A percentile compares a stretch with the other conserved stretches of the same genome.
phyloP scores from a whole-genome alignment of 2,888 invertebrate genomes.

The Cremastinae sp. region DNA sequence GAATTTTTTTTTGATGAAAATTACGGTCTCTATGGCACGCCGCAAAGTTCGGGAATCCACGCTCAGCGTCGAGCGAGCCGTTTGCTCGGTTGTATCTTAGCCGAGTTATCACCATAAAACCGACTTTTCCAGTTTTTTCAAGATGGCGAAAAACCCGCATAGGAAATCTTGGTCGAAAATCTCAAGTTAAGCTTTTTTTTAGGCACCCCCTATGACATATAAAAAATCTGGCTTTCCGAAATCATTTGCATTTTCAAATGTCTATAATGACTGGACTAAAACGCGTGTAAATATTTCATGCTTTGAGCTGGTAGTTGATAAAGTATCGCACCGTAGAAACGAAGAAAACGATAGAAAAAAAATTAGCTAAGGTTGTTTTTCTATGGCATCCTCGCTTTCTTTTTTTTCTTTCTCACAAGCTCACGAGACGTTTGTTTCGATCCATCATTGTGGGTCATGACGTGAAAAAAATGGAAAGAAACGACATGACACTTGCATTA shows the following conservation, averaged over 20 bases:
- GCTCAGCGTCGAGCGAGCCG: no score
- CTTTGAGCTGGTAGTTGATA: constrained; percentile 34
- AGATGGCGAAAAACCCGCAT: no score
- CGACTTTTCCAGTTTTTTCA: constrained; percentile 22
- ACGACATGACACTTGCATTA: constrained; percentile 16
- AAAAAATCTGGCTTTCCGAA: no score
- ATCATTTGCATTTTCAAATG: no score
- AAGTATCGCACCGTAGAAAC: constrained; percentile 47
- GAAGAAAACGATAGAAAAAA: constrained; percentile 17
- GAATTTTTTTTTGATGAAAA: no score
- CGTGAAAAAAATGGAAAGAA: constrained; percentile 16
- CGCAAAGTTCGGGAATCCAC: no score
- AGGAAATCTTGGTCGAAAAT: not conserved
- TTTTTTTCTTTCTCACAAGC: constrained; percentile 28
- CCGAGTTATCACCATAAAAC: no score
- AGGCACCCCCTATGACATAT: no score
- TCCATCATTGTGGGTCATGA: constrained; percentile 33
- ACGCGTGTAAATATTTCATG: constrained; percentile 49
- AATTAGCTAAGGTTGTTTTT: constrained; percentile 38
- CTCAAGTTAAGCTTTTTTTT: not conserved
- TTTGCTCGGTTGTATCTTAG: no score
- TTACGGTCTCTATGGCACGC: no score
- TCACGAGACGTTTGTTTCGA: constrained; percentile 20
- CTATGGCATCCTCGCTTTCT: constrained; percentile 15
- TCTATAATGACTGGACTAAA: no score